Percentiles rank a stretch among this genome's conserved stretches.
Evolutionary conservation across 1,140 invertebrate genomes (phyloP).

Genomic region (Vollenhovia emeryi): DNA sequence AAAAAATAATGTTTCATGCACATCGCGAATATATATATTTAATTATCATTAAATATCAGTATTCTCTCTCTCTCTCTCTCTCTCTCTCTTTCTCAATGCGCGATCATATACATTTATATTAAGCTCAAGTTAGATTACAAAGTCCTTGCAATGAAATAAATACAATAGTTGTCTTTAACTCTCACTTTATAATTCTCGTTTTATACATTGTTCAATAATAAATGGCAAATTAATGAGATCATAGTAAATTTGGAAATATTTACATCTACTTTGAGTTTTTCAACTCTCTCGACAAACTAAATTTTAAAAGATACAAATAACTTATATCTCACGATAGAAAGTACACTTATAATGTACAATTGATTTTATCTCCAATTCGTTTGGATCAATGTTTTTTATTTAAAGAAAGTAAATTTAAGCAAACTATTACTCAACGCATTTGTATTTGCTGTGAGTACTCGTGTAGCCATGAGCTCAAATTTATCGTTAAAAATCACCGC

Average conservation of each 20-base stretch:
- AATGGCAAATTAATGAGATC: slow-evolving; percentile 69
- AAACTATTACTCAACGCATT: slow-evolving; percentile 55
- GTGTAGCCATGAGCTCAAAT: slow-evolving; percentile 42
- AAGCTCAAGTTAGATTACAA: slow-evolving; percentile 22
- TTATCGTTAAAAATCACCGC: slow-evolving; percentile 56
- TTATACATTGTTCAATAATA: slow-evolving; percentile 65
- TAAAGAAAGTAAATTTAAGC: slow-evolving; percentile 55
- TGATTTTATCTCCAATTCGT: not conserved
- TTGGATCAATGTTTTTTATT: slow-evolving; percentile 21
- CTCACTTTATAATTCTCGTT: slow-evolving; percentile 53
- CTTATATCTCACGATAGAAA: slow-evolving; percentile 43
- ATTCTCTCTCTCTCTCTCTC: not conserved
- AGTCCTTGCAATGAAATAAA: slow-evolving; percentile 39
- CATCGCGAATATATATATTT: slow-evolving; percentile 21
- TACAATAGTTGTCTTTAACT: slow-evolving; percentile 17
- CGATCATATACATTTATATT: slow-evolving; percentile 32
- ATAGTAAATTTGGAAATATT: slow-evolving; percentile 64
- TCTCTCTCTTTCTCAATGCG: not conserved
- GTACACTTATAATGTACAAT: not conserved
- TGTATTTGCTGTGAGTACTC: slow-evolving; percentile 32
- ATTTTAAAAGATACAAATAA: slow-evolving; percentile 62
- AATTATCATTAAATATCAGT: slow-evolving; percentile 27
- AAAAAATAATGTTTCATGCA: slow-evolving; percentile 6
- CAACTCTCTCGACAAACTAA: slow-evolving; percentile 37
- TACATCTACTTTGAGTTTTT: slow-evolving; percentile 56